Conservation (phyloP, 2,113 vertebrate genomes). For the Podarcis raffonei region DNA sequence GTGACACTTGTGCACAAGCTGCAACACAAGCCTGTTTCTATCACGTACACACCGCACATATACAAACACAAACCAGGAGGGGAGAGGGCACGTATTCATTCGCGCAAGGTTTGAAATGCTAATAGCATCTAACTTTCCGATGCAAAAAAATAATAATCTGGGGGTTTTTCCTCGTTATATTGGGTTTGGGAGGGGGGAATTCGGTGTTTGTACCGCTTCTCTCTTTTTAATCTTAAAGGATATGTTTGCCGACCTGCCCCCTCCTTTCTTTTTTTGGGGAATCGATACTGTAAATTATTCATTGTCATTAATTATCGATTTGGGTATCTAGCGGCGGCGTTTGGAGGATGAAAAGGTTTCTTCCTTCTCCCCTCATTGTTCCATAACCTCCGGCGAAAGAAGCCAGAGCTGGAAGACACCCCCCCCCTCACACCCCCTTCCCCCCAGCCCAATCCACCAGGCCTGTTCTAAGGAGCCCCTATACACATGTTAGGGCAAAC, state of each 20-base stretch:
- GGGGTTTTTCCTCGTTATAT: background rate
- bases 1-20: background rate
- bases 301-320: constrained; percentile 68
- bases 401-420: constrained; percentile 13
- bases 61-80: background rate
- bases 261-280: background rate
- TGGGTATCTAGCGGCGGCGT: constrained; percentile 49
- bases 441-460: background rate
- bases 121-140: background rate
- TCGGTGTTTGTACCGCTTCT: background rate
- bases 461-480: constrained; percentile 17
- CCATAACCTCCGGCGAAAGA: constrained; percentile 55
- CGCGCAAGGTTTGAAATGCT: background rate
- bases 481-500: constrained; percentile 33
- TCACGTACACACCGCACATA: constrained; percentile 32
- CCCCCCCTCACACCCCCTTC: background rate
- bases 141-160: background rate
- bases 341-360: constrained; percentile 40
- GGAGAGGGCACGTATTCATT: too few relatives aligned
- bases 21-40: background rate
- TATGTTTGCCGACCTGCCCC: constrained; percentile 1
- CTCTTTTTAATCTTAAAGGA: constrained; percentile 3
- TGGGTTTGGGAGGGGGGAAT: too few relatives aligned
- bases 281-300: constrained; percentile 64
- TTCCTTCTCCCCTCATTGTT: constrained; percentile 52